Evolutionary conservation across 2,888 invertebrate genomes (phyloP).

Genomic region (Nyleta sp.): DNA sequence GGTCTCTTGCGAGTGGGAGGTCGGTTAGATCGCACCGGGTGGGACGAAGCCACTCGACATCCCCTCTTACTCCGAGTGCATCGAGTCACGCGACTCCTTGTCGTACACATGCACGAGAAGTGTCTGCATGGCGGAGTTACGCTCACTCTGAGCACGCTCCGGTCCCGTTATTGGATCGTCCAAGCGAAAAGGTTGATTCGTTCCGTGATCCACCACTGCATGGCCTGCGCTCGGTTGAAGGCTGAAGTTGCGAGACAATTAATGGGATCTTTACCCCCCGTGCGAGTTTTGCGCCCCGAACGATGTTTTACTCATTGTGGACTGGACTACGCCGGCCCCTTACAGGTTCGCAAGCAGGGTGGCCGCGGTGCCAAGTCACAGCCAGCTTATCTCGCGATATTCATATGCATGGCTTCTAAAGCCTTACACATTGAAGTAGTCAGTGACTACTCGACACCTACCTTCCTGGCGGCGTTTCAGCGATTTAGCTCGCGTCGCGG

Average conservation of each 20-base stretch:
- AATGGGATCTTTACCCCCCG: background rate
- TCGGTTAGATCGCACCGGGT: no score
- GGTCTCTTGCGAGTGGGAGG: no score
- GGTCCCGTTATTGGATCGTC: background rate
- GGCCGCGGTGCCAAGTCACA: background rate
- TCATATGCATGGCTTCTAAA: background rate
- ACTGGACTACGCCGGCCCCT: background rate
- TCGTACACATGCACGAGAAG: constrained; percentile 3
- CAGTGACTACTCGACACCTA: background rate
- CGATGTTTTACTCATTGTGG: background rate
- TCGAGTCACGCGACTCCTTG: background rate
- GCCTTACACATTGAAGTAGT: background rate
- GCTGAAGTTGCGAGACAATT: background rate
- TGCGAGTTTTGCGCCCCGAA: background rate
- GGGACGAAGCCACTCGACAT: background rate
- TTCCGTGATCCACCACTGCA: background rate
- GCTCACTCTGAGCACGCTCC: constrained; percentile 19
- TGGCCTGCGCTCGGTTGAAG: background rate
- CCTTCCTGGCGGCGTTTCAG: constrained; percentile 1
- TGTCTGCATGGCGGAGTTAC: constrained; percentile 17
- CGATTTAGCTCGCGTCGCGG: constrained; percentile 2
- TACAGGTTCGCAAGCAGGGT: background rate
- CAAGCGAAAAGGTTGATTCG: background rate
- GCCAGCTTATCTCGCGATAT: background rate
- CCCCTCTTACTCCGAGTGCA: background rate